Conservation (phyloP, 2,113 vertebrate species). For the Pterocles orientalis region DNA sequence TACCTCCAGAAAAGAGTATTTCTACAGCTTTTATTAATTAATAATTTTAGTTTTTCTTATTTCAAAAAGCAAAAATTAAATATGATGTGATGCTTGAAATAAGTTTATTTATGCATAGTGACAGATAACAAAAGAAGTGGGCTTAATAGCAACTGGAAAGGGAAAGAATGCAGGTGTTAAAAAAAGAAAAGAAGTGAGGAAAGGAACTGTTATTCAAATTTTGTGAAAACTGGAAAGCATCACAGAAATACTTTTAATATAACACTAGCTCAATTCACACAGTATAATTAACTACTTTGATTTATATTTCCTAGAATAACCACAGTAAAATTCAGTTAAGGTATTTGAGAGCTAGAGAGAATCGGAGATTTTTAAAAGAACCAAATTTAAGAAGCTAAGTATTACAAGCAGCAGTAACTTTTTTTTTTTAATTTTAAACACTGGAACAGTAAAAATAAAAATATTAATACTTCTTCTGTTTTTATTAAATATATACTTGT, state of each 20-base stretch:
- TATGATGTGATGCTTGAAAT: neutral
- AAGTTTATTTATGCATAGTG: neutral
- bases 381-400: neutral
- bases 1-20: neutral
- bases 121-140: neutral
- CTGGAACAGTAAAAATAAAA: neutral
- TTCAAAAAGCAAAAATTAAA: neutral
- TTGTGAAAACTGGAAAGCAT: neutral
- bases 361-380: neutral
- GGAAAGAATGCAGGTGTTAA: neutral
- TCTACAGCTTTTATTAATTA: neutral
- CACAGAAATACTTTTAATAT: neutral
- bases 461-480: neutral
- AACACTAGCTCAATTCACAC: neutral
- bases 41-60: neutral
- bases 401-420: neutral
- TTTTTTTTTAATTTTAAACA: neutral
- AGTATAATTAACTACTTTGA: neutral
- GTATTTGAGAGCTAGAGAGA: neutral
- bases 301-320: neutral
- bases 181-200: neutral
- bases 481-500: neutral
- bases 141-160: neutral
- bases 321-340: neutral
- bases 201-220: neutral